phyloP scores from a whole-genome alignment of 2,888 invertebrate genomes.

The Operophtera brumata region DNA sequence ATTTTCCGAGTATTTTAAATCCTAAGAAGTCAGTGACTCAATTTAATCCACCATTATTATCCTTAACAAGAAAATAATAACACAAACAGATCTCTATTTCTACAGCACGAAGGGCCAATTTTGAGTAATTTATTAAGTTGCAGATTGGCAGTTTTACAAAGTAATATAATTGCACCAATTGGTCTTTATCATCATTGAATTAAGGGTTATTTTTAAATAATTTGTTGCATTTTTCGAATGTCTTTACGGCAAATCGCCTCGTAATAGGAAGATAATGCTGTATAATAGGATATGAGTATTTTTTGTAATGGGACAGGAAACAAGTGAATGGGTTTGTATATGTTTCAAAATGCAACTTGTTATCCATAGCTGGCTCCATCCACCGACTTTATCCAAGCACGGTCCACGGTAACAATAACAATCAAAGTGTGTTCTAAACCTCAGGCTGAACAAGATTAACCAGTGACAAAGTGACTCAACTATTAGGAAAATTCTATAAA shows the following conservation, averaged over 20 bases:
- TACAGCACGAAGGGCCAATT: background rate
- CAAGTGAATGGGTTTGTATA: constrained; percentile 4
- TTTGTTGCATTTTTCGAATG: constrained; percentile 23
- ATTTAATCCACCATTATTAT: constrained; percentile 30
- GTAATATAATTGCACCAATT: constrained; percentile 18
- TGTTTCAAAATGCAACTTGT: background rate
- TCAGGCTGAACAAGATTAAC: too few relatives aligned
- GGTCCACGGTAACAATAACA: too few relatives aligned
- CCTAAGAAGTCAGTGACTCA: constrained; percentile 27
- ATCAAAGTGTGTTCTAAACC: too few relatives aligned
- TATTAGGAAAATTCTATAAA: too few relatives aligned
- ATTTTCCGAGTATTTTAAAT: constrained; percentile 22
- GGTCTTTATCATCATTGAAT: constrained; percentile 22
- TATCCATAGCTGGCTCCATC: background rate
- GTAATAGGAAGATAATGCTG: constrained; percentile 30
- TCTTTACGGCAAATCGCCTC: constrained; percentile 27
- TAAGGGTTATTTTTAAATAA: constrained; percentile 28
- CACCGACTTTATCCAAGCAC: too few relatives aligned
- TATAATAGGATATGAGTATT: constrained; percentile 23
- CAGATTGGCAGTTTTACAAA: constrained; percentile 1
- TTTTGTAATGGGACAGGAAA: constrained; percentile 2
- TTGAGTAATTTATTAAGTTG: background rate
- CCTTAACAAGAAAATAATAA: background rate
- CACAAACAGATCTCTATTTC: constrained; percentile 4
- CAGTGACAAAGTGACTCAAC: too few relatives aligned